Conservation (phyloP, 2,797 vertebrate genomes). For the Salarias fasciatus region DNA sequence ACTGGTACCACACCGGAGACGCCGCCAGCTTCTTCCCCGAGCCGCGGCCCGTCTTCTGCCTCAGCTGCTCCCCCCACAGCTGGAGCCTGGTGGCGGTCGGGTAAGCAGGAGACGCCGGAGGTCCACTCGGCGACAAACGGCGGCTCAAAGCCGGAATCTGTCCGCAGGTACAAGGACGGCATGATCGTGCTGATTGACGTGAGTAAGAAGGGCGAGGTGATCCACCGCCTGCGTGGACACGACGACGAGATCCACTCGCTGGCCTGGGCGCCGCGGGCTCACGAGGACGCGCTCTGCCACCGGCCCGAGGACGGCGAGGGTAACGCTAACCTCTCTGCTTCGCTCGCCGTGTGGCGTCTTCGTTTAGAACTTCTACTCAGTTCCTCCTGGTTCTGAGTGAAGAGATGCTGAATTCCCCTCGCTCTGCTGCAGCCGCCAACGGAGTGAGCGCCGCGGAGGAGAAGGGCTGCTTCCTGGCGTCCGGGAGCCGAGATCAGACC, state of each 20-base stretch:
- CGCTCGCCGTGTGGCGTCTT: no score
- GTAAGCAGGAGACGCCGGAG: slow-evolving; percentile 67
- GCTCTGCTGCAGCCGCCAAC: slow-evolving; percentile 53
- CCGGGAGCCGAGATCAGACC: slow-evolving; percentile 97
- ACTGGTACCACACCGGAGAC: slow-evolving; percentile 91
- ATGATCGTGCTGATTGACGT: slow-evolving; percentile 93
- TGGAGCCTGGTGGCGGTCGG: slow-evolving; percentile 91
- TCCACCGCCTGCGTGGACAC: slow-evolving; percentile 92
- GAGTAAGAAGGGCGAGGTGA: slow-evolving; percentile 90
- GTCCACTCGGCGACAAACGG: no score
- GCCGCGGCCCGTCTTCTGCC: slow-evolving; percentile 91
- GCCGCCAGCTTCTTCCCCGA: slow-evolving; percentile 91
- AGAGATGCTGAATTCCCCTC: no score
- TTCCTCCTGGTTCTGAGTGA: no score
- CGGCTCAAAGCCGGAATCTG: background rate
- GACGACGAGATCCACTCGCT: slow-evolving; percentile 96
- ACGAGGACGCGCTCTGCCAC: slow-evolving; percentile 75
- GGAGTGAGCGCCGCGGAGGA: slow-evolving; percentile 70
- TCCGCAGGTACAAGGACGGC: slow-evolving; percentile 93
- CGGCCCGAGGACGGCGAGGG: slow-evolving; percentile 81
- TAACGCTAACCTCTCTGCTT: slow-evolving; percentile 51
- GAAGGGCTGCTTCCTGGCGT: slow-evolving; percentile 88
- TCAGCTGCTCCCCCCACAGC: slow-evolving; percentile 92
- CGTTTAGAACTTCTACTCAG: no score
- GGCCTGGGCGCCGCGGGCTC: slow-evolving; percentile 89